Evolutionary conservation across 2,797 vertebrate species (phyloP), one percentile per base, ranked within the genome.

Genomic region (Parauchenoglanis ngamensis): DNA sequence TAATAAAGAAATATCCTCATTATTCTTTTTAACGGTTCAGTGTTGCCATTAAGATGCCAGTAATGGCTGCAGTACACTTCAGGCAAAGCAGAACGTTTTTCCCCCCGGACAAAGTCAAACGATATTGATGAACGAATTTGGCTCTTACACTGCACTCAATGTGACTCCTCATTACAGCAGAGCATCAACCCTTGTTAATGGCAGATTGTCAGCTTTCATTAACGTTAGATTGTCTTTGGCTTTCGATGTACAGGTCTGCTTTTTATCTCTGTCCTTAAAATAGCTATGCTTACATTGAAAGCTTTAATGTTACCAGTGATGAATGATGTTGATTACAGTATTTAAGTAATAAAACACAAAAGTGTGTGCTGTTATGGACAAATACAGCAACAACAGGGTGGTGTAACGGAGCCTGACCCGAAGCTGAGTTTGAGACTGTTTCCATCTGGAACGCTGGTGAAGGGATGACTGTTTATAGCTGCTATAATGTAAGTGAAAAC

Each of bases 201-300:
- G 63, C 63, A 83, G 81, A 68, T 83, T 83, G 81, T 83, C 81
- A 83, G n/a, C 49, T 68, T 83, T 68, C 81, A 83, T 83, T 83
- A 83, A 68, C 63, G 4, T 83, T 68, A 83, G 63, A 68, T 68
- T 83, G 63, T 56, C 46, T 83, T 83, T 83, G 65, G 65, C 81
- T 83, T 70, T 52, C n/a, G 57, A 63, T 1, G 11, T 35, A 54
- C 65, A 83, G 65, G 46, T 68, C 49, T 56, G 81, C n/a, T 31
- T 68, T 83, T 83, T 81, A 31, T 83, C 63, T 83, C 63, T 23
- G 46, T 52, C n/a, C 46, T 83, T 83, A 54, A 10, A 54, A 68
- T 68, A 68, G 81, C 25, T 21, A 7, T 7, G 2, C n/a, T 68
- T 52, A 52, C 46, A 31, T 7, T 83, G 63, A 49, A 67, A 68